Percentiles rank a stretch among this genome's conserved stretches.
Conservation (phyloP, 30 jellyfish, hydroid and myxozoan genomes). For the Turritopsis dohrnii region DNA sequence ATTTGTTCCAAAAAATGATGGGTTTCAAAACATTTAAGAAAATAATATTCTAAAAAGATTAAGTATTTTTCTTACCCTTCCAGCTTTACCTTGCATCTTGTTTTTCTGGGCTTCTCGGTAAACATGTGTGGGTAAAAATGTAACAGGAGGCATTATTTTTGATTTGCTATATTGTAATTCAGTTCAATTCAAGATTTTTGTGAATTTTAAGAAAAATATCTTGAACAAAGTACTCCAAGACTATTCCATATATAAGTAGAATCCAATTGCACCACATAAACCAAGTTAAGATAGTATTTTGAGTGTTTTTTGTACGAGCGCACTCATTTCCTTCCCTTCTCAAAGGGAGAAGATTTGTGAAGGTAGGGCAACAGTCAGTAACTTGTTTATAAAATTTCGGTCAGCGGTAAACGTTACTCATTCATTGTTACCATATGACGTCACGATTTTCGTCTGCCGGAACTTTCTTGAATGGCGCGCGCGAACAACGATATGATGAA, state of each 20-base stretch:
- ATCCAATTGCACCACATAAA: neutral
- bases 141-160: conserved; percentile 31
- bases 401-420: conserved; percentile 7
- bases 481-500: too few relatives aligned
- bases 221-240: neutral
- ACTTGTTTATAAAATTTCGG: neutral
- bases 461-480: neutral
- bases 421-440: conserved; percentile 4
- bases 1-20: neutral
- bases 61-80: conserved; percentile 63
- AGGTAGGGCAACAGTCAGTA: conserved; percentile 17
- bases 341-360: neutral
- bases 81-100: conserved; percentile 90
- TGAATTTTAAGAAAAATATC: neutral
- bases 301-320: neutral
- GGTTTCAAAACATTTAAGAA: too few relatives aligned
- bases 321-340: conserved; percentile 12
- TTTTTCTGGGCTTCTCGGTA: conserved; percentile 63
- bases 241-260: neutral
- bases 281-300: neutral
- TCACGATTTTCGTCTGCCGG: neutral
- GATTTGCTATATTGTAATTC: too few relatives aligned
- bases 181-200: neutral
- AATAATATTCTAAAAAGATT: neutral
- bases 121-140: conserved; percentile 80